Conservation (phyloP, 2,113 vertebrate genomes). For the Elephantulus edwardii region DNA sequence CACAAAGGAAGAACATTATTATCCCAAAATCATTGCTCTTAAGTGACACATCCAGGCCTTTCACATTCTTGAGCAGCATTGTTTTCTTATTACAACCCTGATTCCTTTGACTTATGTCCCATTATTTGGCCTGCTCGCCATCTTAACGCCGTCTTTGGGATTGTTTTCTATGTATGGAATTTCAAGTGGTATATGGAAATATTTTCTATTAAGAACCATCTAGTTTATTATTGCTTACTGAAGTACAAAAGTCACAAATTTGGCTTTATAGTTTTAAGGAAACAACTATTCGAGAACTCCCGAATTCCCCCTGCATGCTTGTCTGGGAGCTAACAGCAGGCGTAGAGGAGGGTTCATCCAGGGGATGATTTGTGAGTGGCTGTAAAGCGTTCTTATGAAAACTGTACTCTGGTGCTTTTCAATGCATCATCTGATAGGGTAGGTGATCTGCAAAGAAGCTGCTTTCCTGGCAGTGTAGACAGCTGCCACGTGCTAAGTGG, state of each 20-base stretch:
- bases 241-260: not conserved
- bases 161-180: not conserved
- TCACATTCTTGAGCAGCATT: not conserved
- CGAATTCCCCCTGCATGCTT: not conserved
- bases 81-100: not conserved
- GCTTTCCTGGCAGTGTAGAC: not conserved
- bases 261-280: constrained; percentile 11
- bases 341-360: not conserved
- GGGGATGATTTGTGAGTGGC: not conserved
- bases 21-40: constrained; percentile 21
- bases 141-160: not conserved
- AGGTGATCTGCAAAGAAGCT: not conserved
- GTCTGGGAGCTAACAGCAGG: not conserved
- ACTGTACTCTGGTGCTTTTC: not conserved
- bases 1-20: not conserved
- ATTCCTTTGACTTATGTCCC: not conserved
- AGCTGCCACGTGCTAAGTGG: not conserved
- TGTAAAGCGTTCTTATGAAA: not conserved
- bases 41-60: not conserved
- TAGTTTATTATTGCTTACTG: not conserved
- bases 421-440: not conserved
- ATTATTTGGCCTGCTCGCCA: not conserved
- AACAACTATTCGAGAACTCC: not conserved
- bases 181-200: not conserved
- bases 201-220: not conserved